These are phyloP conservation scores for Eremophila alpestris DNA, from an alignment of 2,797 vertebrate species.

Conservation along the genomic window DNA sequence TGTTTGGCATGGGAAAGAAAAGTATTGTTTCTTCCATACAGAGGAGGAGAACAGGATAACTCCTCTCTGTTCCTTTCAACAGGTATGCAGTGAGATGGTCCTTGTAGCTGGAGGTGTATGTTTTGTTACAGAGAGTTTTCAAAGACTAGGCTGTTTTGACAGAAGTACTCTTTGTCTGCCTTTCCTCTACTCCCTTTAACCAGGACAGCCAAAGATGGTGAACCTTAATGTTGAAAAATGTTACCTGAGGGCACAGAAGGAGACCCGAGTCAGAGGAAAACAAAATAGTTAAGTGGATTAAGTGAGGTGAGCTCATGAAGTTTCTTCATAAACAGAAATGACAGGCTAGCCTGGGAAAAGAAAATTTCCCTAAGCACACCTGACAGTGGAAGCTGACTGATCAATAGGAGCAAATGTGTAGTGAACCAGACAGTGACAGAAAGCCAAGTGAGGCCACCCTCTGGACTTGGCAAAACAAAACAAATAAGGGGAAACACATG, in stretches of 20 bases:
- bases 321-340: conserved; percentile 50
- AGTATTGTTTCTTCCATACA: neutral
- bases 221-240: neutral
- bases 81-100: neutral
- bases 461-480: neutral
- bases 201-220: neutral
- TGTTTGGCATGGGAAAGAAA: neutral
- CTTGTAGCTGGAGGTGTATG: neutral
- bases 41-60: neutral
- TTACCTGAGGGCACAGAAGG: neutral
- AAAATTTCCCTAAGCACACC: conserved; percentile 8
- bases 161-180: neutral
- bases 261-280: neutral
- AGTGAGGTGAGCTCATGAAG: neutral
- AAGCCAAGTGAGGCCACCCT: neutral
- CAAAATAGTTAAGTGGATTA: conserved; percentile 46
- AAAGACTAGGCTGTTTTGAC: neutral
- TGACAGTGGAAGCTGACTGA: conserved; percentile 34
- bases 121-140: neutral
- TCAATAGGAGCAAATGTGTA: neutral
- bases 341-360: conserved; percentile 8
- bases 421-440: neutral
- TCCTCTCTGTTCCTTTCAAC: neutral
- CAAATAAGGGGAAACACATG: neutral
- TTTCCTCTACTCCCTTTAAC: neutral